Evolutionary conservation across 92 coral and sea anemone species (phyloP).

Genomic region (Pocillopora grandis): DNA sequence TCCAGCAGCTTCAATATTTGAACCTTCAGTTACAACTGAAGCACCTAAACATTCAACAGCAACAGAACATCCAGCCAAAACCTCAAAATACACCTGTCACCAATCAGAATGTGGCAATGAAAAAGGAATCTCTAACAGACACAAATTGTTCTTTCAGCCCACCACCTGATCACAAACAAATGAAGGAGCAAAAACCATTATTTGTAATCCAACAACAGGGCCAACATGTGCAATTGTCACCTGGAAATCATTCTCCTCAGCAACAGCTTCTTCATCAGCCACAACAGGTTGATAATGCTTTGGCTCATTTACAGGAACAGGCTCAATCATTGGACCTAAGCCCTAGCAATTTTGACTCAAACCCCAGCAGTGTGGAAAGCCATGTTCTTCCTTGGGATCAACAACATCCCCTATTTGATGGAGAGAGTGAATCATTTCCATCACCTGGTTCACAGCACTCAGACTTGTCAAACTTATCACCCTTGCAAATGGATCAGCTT

Average conservation of each 20-base stretch:
- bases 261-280: constrained; percentile 6
- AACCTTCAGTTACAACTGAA: constrained; percentile 93
- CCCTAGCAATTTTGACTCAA: constrained; percentile 29
- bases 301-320: constrained; percentile 54
- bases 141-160: constrained; percentile 25
- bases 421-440: constrained; percentile 45
- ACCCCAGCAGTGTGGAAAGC: constrained; percentile 52
- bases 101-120: constrained; percentile 31
- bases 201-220: neutral
- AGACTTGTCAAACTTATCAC: constrained; percentile 50
- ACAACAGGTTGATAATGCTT: constrained; percentile 14
- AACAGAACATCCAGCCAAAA: constrained; percentile 66
- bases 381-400: constrained; percentile 54
- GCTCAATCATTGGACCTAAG: constrained; percentile 24
- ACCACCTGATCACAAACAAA: constrained; percentile 16
- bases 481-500: constrained; percentile 41
- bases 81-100: constrained; percentile 20
- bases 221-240: constrained; percentile 15
- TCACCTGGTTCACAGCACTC: constrained; percentile 44
- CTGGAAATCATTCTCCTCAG: constrained; percentile 24
- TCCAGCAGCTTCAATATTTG: constrained; percentile 91
- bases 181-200: constrained; percentile 16
- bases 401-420: constrained; percentile 67
- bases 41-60: constrained; percentile 79
- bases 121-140: constrained; percentile 24